These are phyloP conservation scores for Noctua janthe DNA, from an alignment of 2,888 invertebrate genomes.

Conservation along the genomic window DNA sequence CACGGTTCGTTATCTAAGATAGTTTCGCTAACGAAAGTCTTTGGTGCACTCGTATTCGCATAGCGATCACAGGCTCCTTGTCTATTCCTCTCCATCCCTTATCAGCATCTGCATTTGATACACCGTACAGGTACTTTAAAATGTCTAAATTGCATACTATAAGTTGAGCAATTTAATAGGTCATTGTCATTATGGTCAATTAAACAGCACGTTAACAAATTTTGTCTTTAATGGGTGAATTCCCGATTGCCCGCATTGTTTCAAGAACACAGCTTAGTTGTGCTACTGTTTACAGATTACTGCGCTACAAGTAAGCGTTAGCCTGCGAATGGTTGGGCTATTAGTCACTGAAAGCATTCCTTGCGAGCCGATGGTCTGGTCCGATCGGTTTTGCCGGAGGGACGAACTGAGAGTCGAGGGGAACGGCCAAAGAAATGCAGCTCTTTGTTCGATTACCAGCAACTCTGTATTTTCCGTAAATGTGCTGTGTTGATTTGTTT, in stretches of 20 bases:
- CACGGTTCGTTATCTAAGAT: neutral
- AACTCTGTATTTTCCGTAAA: conserved; percentile 59
- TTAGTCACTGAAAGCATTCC: conserved; percentile 89
- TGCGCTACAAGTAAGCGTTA: conserved; percentile 71
- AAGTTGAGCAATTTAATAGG: too few species aligned
- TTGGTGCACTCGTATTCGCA: neutral
- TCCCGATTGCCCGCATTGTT: neutral
- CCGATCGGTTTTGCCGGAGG: conserved; percentile 62
- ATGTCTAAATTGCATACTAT: neutral
- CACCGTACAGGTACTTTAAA: neutral
- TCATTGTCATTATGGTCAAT: neutral
- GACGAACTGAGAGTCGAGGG: conserved; percentile 61
- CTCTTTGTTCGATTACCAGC: conserved; percentile 58
- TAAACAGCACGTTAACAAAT: neutral
- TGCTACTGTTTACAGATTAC: conserved; percentile 47
- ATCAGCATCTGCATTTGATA: neutral
- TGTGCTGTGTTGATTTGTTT: conserved; percentile 43
- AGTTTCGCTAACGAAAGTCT: neutral
- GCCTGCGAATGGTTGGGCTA: conserved; percentile 79
- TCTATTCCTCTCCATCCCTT: neutral
- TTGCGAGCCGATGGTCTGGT: conserved; percentile 79
- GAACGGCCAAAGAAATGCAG: conserved; percentile 64
- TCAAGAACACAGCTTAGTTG: conserved; percentile 29
- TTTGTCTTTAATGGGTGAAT: neutral
- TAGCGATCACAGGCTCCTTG: neutral